Base-by-base conservation (phyloP, 2,888 invertebrate species). In the Agrenia bidenticulata region DNA sequence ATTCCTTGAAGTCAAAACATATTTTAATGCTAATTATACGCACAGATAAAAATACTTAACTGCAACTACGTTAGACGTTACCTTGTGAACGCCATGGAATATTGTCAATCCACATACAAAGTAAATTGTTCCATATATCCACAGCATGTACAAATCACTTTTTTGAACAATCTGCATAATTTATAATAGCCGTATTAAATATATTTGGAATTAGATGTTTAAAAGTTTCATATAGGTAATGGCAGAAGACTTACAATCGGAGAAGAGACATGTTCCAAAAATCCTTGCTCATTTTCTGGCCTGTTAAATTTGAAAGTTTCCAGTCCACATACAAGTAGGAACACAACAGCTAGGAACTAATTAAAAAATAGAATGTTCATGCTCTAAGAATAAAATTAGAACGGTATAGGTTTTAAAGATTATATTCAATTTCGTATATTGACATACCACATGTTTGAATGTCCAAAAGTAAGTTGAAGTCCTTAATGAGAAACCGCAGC, bases 31-130 rank as follows among this genome's bases (percentile, higher is more conserved):
- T n/a, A n/a, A n/a, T n/a, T n/a, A n/a, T n/a, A n/a, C n/a, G n/a
- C n/a, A n/a, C n/a, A n/a, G n/a, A n/a, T n/a, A n/a, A n/a, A n/a
- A n/a, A n/a, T n/a, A n/a, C n/a, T n/a, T n/a, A n/a, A n/a, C n/a
- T n/a, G n/a, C n/a, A n/a, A n/a, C n/a, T n/a, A n/a, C n/a, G n/a
- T n/a, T 51, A 45, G 21, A 15, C 23, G 55, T 50, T 50, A 70
- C 70, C 66, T 67, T 70, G 42, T 70, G 67, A 54, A 67, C 65
- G 23, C 65, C 70, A 53, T 67, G 66, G 19, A 70, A 67, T 5
- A 67, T 63, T 19, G 67, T 61, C 32, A 67, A 45, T 32, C 67
- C 61, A 62, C 65, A 54, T 32, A 24, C 39, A 23, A 67, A 59
- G 19, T 70, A 70, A 7, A 70, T 56, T 7, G 67, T 55, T 45